Evolutionary conservation across 2,797 vertebrate species (phyloP).

Genomic region (Melanogrammus aeglefinus): DNA sequence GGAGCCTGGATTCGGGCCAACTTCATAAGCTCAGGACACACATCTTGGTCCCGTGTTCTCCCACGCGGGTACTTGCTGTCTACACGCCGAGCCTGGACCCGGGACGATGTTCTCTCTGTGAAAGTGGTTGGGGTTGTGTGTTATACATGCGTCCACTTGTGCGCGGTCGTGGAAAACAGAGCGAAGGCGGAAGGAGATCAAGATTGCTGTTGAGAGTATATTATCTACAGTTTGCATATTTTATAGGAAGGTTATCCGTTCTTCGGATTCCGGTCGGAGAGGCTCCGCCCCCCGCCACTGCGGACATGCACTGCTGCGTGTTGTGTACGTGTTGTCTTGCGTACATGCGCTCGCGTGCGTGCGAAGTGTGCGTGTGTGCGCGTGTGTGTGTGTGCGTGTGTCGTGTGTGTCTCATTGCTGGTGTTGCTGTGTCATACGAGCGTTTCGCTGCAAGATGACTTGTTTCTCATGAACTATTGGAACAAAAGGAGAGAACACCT

Average conservation of each 20-base stretch:
- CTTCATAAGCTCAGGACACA: background rate
- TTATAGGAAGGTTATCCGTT: background rate
- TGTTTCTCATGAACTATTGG: too few species aligned
- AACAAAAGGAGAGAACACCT: conserved; percentile 6
- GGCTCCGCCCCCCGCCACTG: background rate
- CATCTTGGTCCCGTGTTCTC: conserved; percentile 1
- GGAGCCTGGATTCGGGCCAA: background rate
- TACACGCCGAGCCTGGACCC: background rate
- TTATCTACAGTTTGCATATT: background rate
- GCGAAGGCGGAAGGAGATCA: background rate
- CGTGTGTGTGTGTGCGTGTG: too few species aligned
- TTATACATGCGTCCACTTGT: background rate
- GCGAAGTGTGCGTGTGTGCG: too few species aligned
- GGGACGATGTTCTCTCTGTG: too few species aligned
- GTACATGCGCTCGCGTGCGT: too few species aligned
- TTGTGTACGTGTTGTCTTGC: too few species aligned
- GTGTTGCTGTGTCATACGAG: too few species aligned
- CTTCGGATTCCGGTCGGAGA: background rate
- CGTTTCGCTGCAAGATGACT: too few species aligned
- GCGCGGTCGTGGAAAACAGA: background rate
- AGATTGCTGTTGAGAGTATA: too few species aligned
- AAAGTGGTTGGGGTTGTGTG: background rate
- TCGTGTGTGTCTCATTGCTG: too few species aligned
- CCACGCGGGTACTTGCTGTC: background rate
- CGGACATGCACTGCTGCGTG: background rate